These are phyloP conservation scores for human (Homo sapiens) DNA, from an alignment of 2,113 vertebrate genomes.

Conservation along the genomic window GRCh38 chr2:159577001-159577500, in stretches of 20 bases:
- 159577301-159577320: not conserved
- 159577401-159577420: not conserved
- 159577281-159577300: not conserved
- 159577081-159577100: too few relatives aligned
- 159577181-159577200: too few relatives aligned
- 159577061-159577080: too few relatives aligned
- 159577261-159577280: conserved; percentile 5
- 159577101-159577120: too few relatives aligned
- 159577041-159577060: too few relatives aligned
- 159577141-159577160: too few relatives aligned
- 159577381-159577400: not conserved
- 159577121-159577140: too few relatives aligned
- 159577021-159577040: too few relatives aligned
- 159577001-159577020: too few relatives aligned
- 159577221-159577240: not conserved
- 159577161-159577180: too few relatives aligned
- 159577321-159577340: not conserved
- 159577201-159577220: too few relatives aligned
- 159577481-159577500: not conserved
- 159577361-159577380: not conserved
- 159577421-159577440: not conserved
- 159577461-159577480: conserved; percentile 15
- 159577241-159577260: not conserved
- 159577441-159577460: not conserved
- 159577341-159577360: not conserved